Base-by-base conservation (phyloP, 2,113 vertebrate species). In the Pelmatolapia mariae region DNA sequence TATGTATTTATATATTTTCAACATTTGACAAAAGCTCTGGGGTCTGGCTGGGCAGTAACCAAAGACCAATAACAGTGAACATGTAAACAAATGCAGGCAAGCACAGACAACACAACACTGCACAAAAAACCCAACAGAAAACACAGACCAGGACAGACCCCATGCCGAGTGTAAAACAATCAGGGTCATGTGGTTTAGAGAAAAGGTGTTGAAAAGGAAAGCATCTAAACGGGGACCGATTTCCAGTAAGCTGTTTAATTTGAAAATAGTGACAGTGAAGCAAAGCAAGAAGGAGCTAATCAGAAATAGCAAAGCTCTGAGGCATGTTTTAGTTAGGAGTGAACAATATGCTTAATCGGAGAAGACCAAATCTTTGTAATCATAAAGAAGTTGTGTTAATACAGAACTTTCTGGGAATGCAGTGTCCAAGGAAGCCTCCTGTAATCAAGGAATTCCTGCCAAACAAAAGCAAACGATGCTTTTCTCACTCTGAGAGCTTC, bases 401-500 rank as follows among this genome's bases (percentile, higher is more conserved):
- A 89, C 7, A 66, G 33, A 36, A 66, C 88, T 52, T 88, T 91
- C 84, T 36, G 93, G 91, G 93, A 94, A 94, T 68, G 90, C 87
- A 81, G 93, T 97, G 95, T 97, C 97, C 95, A 94, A 95, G 96
- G 95, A 96, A 97, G 97, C 95, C 12, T 0, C 85, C 52, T 92
- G 81, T 93, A 94, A 84, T 84, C 87, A 81, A 93, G 89, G 86
- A 78, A 52, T 93, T 93, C 83, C 82, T 82, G 66, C 80, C 76
- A 89, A 80, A 78, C 88, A 90, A 61, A 68, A 93, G 84, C 92
- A 90, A 36, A 50, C 24, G 18, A 50, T 83, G 78, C 81, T 88
- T 13, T 82, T 89, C 84, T 81, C 82, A 73, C 82, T 50, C 78
- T 40, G 86, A 61, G 81, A 92, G 86, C 73, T 68, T 66, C 61